These are phyloP conservation scores for Drosophila ambigua DNA, from an alignment of 1,140 invertebrate genomes.

Conservation along the genomic window DNA sequence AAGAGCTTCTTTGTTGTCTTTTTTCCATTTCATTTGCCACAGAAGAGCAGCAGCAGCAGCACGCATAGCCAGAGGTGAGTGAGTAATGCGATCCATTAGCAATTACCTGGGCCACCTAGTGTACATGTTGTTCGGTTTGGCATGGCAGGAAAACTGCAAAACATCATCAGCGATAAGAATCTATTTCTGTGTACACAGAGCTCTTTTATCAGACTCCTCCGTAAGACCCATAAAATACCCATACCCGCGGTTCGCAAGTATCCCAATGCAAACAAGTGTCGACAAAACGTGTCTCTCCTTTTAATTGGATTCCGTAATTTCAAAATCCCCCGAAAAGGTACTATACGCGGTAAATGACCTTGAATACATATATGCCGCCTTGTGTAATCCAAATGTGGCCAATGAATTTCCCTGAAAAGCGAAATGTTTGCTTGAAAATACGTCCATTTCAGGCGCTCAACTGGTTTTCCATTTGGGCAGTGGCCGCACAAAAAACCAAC, in stretches of 20 bases:
- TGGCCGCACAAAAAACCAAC: conserved; percentile 33
- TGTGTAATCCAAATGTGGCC: conserved; percentile 46
- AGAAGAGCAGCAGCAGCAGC: not conserved
- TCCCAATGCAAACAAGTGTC: too few species aligned
- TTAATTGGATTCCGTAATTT: too few species aligned
- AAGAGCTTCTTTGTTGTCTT: conserved; percentile 37
- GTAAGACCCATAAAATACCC: too few species aligned
- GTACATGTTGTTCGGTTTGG: conserved; percentile 11
- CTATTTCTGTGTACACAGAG: too few species aligned
- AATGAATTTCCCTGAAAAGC: conserved; percentile 51
- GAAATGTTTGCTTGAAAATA: conserved; percentile 37
- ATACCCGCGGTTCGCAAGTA: too few species aligned
- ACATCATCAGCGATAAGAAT: too few species aligned
- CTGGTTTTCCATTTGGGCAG: conserved; percentile 50
- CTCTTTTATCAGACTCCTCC: too few species aligned
- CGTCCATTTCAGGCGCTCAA: conserved; percentile 49
- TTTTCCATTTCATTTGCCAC: conserved; percentile 19
- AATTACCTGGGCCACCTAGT: conserved; percentile 8
- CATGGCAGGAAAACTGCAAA: conserved; percentile 11
- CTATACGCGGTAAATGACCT: conserved; percentile 44
- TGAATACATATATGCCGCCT: conserved; percentile 42
- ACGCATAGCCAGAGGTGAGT: conserved; percentile 6
- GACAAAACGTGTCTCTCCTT: too few species aligned
- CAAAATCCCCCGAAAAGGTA: too few species aligned
- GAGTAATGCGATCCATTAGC: conserved; percentile 37